Base-by-base conservation (phyloP, 1,140 invertebrate genomes). In the Chironomus tepperi region DNA sequence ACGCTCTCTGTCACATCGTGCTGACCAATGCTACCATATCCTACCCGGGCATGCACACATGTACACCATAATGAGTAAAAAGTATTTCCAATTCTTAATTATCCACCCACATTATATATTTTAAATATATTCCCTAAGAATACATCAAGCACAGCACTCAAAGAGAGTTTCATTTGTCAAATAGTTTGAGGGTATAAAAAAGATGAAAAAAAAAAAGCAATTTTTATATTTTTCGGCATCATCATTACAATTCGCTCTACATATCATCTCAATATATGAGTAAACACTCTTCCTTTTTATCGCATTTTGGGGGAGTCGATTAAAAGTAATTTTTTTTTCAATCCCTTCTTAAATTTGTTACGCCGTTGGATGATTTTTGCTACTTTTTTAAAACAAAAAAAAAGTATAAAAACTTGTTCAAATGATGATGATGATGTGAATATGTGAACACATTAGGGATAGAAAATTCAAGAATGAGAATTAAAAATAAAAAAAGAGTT, bases 191-290 rank as follows among this genome's bases (percentile, higher is more conserved):
- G 65, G 65, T 9, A 70, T 19, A 70, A 15, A 57, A 57, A 57
- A 57, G 10, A 57, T 57, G 9, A 57, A 57, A 57, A 70, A n/a
- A 57, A 57, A 57, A 70, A n/a, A 70, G n/a, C 16, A 70, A n/a
- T 70, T 70, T 70, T n/a, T n/a, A n/a, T n/a, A n/a, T n/a, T n/a
- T 67, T 70, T 70, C 18, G 65, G 65, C 65, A 70, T 19, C 65
- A 70, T 70, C 65, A 70, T 70, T 70, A 70, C 65, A 21, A n/a
- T 9, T 2, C 24, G 24, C 24, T 34, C 24, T 34, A 34, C 24
- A 34, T 34, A 34, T 34, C 24, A 34, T 34, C 24, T 34, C 24
- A 34, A 34, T 34, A 34, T 34, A 34, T 34, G 24, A 34, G 24
- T 34, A 34, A 34, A 34, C 24, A 34, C 24, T 34, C 24, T 34